Base-by-base conservation (phyloP, 2,888 invertebrate genomes). In the Pollenia labialis region DNA sequence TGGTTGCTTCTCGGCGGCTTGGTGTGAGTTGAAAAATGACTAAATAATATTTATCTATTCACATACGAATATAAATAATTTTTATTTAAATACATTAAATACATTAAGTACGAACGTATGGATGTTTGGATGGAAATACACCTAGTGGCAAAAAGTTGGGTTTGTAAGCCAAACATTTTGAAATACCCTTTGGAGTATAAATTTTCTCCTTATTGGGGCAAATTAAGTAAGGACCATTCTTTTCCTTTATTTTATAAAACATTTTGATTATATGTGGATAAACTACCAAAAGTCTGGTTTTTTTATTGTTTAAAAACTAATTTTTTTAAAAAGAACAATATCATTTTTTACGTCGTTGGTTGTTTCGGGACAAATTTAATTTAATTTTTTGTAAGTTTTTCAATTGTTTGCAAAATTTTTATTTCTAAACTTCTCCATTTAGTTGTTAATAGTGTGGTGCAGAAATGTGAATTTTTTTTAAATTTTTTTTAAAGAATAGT, bases 1-100 rank as follows among this genome's bases (percentile, higher is more conserved):
- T 68, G 44, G 44, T 68, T 82, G 64, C 44, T 48, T 18, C 48
- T 60, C 64, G 54, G 16, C 10, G 32, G 60, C 44, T 46, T 76
- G 54, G 71, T 64, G 14, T n/a, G 44, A 75, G 14, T 48, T 48
- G 50, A 58, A 72, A 85, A 68, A 72, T 64, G 9, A 7, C 44
- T 81, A 40, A 48, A 56, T 56, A 54, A n/a, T 48, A 58, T 54
- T 64, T 76, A 18, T 68, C 12, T 60, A 32, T 60, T 48, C 40
- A 16, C 40, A 50, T 60, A 74, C 16, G 46, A 50, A 46, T 14
- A 76, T 54, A 76, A 64, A 64, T 64, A 52, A 14, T 64, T 50
- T 60, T 32, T 58, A 48, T 58, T 72, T n/a, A 50, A 74, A 50
- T 16, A 40, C n/a, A 1, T 72, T n/a, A 50, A 74, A 50, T 16